Evolutionary conservation across 2,888 invertebrate species (phyloP), one percentile per base, ranked within the genome.

Genomic region (Alloscopus bannaensis): DNA sequence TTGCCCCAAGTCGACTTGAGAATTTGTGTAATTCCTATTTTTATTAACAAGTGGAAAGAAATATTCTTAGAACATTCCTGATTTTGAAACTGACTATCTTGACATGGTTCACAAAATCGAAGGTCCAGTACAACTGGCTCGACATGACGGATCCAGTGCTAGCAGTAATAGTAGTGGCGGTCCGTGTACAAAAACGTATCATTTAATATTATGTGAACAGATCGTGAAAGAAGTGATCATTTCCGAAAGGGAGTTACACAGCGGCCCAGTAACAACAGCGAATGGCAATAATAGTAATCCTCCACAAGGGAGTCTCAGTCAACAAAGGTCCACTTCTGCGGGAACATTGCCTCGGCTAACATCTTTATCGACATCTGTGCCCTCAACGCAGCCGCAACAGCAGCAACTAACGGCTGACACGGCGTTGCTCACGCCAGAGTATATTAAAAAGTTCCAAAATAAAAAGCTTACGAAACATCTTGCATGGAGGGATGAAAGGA

Each of bases 141-240:
- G 36, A 36, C 6, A 36, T 36, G 36, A 36, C 20, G 28, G 11
- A 16, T 26, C 55, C 16, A 47, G 13, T 36, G 18, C n/a, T 52
- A 62, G 6, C 57, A 52, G 1, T 18, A 50, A 18, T 42, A 20
- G n/a, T 13, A 20, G 24, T 16, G 31, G 47, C 24, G 16, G 8
- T 20, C 11, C 11, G 2, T 18, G 24, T 57, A 78, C 81, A 57
- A 81, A 69, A 65, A 79, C 81, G 50, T 73, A 64, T 82, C 80
- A 73, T 79, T 75, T 82, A 55, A 60, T 80, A 62, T 82, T 83
- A 60, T 83, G 83, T 82, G 83, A 85, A 82, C 85, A 85, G 85
- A 83, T 85, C 45, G 83, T 85, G 59, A 76, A 83, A 79, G 82
- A 85, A 84, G 85, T 85, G 64, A 80, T 83, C 42, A 80, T 85